These are phyloP conservation scores for Cygnus atratus DNA, from an alignment of 2,113 vertebrate genomes.

Conservation along the genomic window DNA sequence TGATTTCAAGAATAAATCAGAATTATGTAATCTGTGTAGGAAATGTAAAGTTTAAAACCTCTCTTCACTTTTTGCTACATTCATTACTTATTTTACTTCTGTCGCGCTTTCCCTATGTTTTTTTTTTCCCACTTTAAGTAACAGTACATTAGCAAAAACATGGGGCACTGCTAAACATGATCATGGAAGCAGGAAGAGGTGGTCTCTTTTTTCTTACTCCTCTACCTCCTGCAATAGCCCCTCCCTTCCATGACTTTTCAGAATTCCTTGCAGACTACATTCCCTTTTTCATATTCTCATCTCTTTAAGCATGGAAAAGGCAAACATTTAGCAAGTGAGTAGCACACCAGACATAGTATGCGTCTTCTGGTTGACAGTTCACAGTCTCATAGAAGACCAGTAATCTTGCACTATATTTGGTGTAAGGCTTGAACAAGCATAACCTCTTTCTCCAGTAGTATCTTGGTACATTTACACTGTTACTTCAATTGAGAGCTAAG, in stretches of 20 bases:
- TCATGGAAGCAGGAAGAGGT: neutral
- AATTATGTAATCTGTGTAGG: neutral
- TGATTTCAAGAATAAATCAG: neutral
- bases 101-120: neutral
- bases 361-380: neutral
- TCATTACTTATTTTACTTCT: neutral
- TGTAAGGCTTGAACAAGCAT: neutral
- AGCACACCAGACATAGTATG: neutral
- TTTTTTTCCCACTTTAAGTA: neutral
- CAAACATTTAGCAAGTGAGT: neutral
- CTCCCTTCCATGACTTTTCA: neutral
- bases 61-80: neutral
- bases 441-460: neutral
- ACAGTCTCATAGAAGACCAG: neutral
- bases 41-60: neutral
- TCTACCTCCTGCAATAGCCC: neutral
- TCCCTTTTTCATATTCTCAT: neutral
- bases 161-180: neutral
- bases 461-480: neutral
- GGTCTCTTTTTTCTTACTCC: neutral
- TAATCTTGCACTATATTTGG: neutral
- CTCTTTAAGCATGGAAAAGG: neutral
- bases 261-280: neutral
- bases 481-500: neutral
- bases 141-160: neutral